Conservation (phyloP, 2,113 vertebrate species). For the Erythrolamprus reginae region DNA sequence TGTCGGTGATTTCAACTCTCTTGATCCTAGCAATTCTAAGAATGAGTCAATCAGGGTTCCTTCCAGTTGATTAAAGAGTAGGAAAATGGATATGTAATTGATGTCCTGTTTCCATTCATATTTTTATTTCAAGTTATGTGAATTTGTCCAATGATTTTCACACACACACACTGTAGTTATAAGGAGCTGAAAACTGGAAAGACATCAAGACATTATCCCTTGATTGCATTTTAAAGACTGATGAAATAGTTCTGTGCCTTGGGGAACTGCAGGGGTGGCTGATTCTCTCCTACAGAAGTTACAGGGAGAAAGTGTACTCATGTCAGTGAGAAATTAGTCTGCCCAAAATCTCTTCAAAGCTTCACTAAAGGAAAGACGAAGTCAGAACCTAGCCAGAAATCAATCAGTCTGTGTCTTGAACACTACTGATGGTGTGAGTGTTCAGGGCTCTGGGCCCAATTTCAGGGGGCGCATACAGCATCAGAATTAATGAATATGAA, state of each 20-base stretch:
- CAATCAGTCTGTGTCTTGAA: not conserved
- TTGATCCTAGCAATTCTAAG: not conserved
- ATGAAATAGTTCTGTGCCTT: not conserved
- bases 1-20: not conserved
- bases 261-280: not conserved
- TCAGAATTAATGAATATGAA: not conserved
- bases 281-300: not conserved
- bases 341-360: not conserved
- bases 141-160: not conserved
- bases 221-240: not conserved
- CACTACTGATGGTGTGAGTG: not conserved
- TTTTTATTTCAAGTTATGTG: not conserved
- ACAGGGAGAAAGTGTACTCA: not conserved
- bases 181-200: not conserved
- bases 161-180: not conserved
- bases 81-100: not conserved
- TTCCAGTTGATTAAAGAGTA: not conserved
- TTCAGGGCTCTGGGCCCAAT: not conserved
- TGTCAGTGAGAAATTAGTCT: not conserved
- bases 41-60: not conserved
- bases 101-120: not conserved
- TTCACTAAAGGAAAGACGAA: not conserved
- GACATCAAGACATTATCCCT: not conserved
- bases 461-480: not conserved
- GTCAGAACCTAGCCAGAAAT: not conserved